A percentile compares a stretch with the other conserved stretches of the same genome.
phyloP scores from a whole-genome alignment of 2,888 invertebrate species.

The Ligdia adustata region DNA sequence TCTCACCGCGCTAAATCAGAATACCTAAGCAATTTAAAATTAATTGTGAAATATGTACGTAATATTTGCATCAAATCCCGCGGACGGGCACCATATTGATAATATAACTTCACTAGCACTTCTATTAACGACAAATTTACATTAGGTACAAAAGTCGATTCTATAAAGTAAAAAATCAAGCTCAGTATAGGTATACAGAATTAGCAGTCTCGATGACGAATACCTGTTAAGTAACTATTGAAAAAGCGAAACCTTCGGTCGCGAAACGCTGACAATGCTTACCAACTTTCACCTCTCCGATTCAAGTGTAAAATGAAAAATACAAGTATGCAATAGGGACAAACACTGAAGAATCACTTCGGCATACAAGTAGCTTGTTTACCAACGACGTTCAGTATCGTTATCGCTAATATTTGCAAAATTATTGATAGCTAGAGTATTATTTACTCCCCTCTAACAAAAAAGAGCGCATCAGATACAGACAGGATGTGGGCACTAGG shows the following conservation, averaged over 20 bases:
- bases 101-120: constrained; percentile 13
- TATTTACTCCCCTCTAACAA: constrained; percentile 24
- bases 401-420: constrained; percentile 25
- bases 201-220: constrained; percentile 65
- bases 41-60: constrained; percentile 25
- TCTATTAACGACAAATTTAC: constrained; percentile 11
- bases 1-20: constrained; percentile 20
- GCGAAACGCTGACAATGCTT: constrained; percentile 67
- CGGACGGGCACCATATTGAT: constrained; percentile 11
- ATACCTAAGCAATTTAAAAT: constrained; percentile 28
- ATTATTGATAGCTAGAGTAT: constrained; percentile 27
- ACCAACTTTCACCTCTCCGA: constrained; percentile 73
- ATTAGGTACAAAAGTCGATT: constrained; percentile 12
- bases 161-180: constrained; percentile 15
- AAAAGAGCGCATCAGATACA: constrained; percentile 42
- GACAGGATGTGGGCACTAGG: constrained; percentile 61
- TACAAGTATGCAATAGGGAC: constrained; percentile 22
- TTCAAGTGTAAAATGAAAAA: constrained; percentile 53
- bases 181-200: constrained; percentile 24
- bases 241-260: constrained; percentile 78
- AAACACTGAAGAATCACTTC: constrained; percentile 16
- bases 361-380: constrained; percentile 14
- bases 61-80: constrained; percentile 23
- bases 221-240: constrained; percentile 77
- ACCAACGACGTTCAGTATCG: constrained; percentile 8